These are phyloP conservation scores for Chloromyia formosa DNA, from an alignment of 2,888 invertebrate species.

Conservation along the genomic window DNA sequence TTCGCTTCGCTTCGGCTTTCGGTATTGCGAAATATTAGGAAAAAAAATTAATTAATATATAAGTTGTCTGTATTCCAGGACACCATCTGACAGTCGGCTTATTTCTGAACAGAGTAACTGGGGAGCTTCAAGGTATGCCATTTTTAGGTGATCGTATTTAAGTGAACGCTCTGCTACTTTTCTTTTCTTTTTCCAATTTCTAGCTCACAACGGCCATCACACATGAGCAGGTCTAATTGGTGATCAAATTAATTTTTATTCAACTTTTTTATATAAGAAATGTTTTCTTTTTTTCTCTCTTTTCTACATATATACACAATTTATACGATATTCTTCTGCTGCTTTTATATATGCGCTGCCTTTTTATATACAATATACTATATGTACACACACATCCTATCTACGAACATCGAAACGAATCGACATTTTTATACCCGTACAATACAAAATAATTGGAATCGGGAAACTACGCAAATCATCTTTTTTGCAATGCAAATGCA, in stretches of 20 bases:
- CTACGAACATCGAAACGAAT: constrained; percentile 11
- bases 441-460: too few species aligned
- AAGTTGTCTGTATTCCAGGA: constrained; percentile 46
- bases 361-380: constrained; percentile 19
- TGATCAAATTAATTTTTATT: constrained; percentile 45
- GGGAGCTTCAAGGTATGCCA: constrained; percentile 51
- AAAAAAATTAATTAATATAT: too few species aligned
- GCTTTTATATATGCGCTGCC: neutral
- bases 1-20: neutral
- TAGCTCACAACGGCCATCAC: constrained; percentile 42
- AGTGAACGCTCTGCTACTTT: neutral
- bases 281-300: constrained; percentile 16
- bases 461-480: too few species aligned
- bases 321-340: constrained; percentile 3
- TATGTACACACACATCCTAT: too few species aligned
- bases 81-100: constrained; percentile 50
- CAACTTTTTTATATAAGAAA: constrained; percentile 39
- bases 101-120: constrained; percentile 52
- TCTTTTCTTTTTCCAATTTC: constrained; percentile 24
- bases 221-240: constrained; percentile 51
- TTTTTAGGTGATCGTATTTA: neutral
- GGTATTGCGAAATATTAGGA: neutral
- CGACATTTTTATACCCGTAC: neutral
- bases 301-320: constrained; percentile 26
- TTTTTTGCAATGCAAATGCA: too few species aligned